A percentile compares a stretch with the other conserved stretches of the same genome.
Conservation (phyloP, 2,888 invertebrate genomes). For the Spilosoma lubricipeda region DNA sequence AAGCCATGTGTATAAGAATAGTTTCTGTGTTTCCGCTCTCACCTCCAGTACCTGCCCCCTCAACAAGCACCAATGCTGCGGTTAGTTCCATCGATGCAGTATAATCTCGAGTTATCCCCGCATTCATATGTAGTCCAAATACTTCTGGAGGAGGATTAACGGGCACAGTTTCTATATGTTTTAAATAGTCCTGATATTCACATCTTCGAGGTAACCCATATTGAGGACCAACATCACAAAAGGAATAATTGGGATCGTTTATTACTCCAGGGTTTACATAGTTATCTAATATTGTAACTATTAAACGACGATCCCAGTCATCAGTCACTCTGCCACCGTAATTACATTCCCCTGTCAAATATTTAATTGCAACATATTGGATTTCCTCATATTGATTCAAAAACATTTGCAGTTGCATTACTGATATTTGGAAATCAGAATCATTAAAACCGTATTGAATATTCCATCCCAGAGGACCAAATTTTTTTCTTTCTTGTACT, state of each 20-base stretch:
- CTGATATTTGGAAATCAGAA: constrained; percentile 94
- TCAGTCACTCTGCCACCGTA: constrained; percentile 96
- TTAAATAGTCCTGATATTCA: constrained; percentile 90
- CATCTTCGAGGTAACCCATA: constrained; percentile 90
- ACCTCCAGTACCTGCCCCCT: constrained; percentile 86
- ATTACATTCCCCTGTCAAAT: constrained; percentile 96
- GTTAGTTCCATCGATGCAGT: constrained; percentile 91
- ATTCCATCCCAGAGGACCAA: constrained; percentile 95
- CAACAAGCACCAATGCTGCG: constrained; percentile 91
- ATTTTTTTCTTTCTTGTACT: constrained; percentile 92
- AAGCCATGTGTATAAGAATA: constrained; percentile 86
- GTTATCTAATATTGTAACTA: constrained; percentile 91
- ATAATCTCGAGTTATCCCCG: constrained; percentile 94
- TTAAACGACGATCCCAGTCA: constrained; percentile 93
- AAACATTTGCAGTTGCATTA: constrained; percentile 94
- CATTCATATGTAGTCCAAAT: constrained; percentile 96
- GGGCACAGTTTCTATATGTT: constrained; percentile 92
- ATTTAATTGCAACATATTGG: constrained; percentile 94
- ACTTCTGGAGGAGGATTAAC: constrained; percentile 93
- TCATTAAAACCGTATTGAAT: constrained; percentile 94
- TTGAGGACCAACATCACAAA: constrained; percentile 84
- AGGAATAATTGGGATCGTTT: constrained; percentile 87
- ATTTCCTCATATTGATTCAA: constrained; percentile 92
- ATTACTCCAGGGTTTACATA: constrained; percentile 90
- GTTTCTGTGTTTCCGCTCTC: constrained; percentile 89